Evolutionary conservation across 2,888 invertebrate genomes (phyloP), one percentile per base, ranked within the genome.

Genomic region (Agrotis puta): DNA sequence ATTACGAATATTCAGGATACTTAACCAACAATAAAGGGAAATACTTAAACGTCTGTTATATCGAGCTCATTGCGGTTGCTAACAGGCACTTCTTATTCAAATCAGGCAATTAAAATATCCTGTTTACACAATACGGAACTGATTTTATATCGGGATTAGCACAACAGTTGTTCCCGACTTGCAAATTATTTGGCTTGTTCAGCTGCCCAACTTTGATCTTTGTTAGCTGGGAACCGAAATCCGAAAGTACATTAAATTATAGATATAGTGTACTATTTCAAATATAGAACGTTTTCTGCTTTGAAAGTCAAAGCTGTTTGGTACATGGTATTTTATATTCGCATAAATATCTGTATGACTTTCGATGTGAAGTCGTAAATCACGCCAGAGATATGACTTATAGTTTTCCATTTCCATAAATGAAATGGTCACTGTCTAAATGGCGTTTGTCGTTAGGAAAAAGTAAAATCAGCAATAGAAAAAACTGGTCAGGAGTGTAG

Each of bases 61-160:
- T 72, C 53, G 58, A 53, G 65, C 66, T 70, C 67, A 65, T 58
- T 69, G 61, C 61, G 69, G 64, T 43, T 51, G 33, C 57, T 50
- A 68, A 72, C 61, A 74, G 64, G 43, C 71, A 66, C 66, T 84
- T 82, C 59, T 77, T 74, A 84, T 82, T 83, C 65, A 82, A 84
- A 83, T 85, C 71, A 69, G 83, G 62, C 68, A 80, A 80, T 75
- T 85, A 73, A 70, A 77, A 73, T 83, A 70, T 70, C 59, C 66
- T 77, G 70, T 71, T 64, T 74, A 79, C 70, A 76, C 64, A 79
- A 75, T 51, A 61, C 63, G 16, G 68, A 24, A 56, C 65, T 70
- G 67, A 79, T 82, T 70, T 76, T 67, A 65, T 76, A 82, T 69
- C 69, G 53, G 70, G 73, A 82, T 84, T 83, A 73, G 56, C 64